Evolutionary conservation across 2,113 vertebrate species (phyloP), one percentile per base, ranked within the genome.

Genomic region (Sprattus sprattus): DNA sequence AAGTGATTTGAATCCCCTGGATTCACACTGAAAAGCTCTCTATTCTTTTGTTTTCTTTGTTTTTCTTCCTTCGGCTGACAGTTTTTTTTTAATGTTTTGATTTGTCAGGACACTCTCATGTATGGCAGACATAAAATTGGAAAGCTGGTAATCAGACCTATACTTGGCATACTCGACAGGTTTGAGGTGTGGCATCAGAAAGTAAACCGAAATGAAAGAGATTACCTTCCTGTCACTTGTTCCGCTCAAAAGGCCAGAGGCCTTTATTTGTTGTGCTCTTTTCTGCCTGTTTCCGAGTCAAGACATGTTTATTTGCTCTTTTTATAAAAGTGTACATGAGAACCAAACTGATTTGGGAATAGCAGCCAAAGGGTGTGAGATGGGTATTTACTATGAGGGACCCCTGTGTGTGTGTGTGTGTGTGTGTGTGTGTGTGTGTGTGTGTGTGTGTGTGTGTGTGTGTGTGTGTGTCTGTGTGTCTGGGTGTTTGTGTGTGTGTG

Each of bases 1-100:
- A 78, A 78, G 71, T 78, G 71, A 78, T 78, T 78, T 78, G 71
- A 78, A 78, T 78, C 71, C 25, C 32, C 10, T 44, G 71, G 71
- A 78, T 78, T 78, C 71, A 78, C 32, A 16, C 13, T 16, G 28
- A 32, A 78, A 16, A 78, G 28, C 28, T 78, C 28, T 15, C 28
- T 32, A 78, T 78, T 32, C 71, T 78, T 78, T 78, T 39, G 71
- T 32, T 15, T 78, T 78, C 15, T 44, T 78, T 78, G 25, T 78
- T 39, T 39, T 39, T 39, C 71, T 39, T 78, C 32, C 32, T 15
- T 78, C 9, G 25, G 71, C 64, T 71, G 8, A 32, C 28, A 15
- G 15, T 10, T 0, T 0, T 28, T 78, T 78, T 78, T 78, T 78
- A 39, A 39, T 78, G 71, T 78, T 78, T 78, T 78, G 0, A 78